A percentile compares a stretch with the other conserved stretches of the same genome.
phyloP scores from a whole-genome alignment of 2,888 invertebrate genomes.

The Xestoiulus laeticollis region DNA sequence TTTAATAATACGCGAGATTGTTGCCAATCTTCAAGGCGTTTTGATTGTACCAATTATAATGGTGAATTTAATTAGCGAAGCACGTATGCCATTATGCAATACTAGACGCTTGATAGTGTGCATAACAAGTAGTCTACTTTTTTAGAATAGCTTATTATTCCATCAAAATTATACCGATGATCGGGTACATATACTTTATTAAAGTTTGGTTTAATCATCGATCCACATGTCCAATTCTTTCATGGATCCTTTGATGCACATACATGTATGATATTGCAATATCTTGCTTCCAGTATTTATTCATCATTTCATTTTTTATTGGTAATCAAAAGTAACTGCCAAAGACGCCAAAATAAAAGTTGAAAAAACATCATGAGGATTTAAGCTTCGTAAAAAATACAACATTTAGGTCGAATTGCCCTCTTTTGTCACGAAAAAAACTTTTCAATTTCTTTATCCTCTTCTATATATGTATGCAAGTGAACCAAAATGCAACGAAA shows the following conservation, averaged over 20 bases:
- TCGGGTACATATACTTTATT: not conserved
- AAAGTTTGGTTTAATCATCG: too few relatives aligned
- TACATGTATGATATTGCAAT: too few relatives aligned
- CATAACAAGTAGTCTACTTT: not conserved
- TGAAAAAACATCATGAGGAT: not conserved
- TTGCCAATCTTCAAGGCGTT: not conserved
- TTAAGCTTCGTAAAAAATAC: not conserved
- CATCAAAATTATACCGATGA: not conserved
- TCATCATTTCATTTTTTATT: not conserved
- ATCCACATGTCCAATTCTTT: too few relatives aligned
- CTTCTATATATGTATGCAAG: not conserved
- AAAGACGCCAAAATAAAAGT: not conserved
- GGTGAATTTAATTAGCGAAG: not conserved
- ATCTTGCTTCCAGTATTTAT: not conserved
- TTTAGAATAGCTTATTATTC: not conserved
- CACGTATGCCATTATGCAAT: not conserved
- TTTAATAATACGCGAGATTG: slow-evolving; percentile 22
- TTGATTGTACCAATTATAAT: slow-evolving; percentile 18
- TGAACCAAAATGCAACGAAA: not conserved
- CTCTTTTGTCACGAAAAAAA: not conserved
- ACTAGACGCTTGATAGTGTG: not conserved
- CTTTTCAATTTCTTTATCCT: not conserved
- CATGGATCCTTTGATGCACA: too few relatives aligned
- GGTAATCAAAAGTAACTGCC: not conserved
- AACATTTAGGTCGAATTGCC: not conserved